Percentiles rank a stretch among this genome's conserved stretches.
phyloP scores from a whole-genome alignment of 2,113 vertebrate genomes.

The Coracopsis vasa region DNA sequence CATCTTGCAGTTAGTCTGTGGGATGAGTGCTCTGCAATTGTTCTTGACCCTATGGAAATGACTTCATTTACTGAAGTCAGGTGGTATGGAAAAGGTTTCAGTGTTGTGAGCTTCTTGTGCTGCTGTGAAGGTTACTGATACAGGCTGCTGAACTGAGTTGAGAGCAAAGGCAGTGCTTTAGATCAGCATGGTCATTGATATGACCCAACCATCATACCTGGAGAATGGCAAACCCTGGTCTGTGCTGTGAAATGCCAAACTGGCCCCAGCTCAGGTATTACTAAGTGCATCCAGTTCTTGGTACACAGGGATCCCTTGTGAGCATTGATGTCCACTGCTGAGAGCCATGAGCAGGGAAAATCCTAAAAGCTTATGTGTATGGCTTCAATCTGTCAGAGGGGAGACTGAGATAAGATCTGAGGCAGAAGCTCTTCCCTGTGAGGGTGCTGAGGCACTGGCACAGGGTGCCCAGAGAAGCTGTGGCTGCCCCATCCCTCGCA shows the following conservation, averaged over 20 bases:
- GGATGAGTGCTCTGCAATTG: neutral
- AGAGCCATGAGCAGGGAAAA: neutral
- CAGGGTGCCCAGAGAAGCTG: neutral
- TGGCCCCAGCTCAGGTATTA: rapidly evolving
- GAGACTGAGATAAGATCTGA: neutral
- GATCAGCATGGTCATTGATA: neutral
- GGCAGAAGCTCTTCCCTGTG: neutral
- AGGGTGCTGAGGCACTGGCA: neutral
- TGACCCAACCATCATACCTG: rapidly evolving
- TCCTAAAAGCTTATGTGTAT: neutral
- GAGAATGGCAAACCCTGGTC: neutral
- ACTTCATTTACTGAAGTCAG: neutral
- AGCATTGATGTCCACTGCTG: neutral
- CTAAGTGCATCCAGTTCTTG: neutral
- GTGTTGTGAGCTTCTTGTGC: neutral
- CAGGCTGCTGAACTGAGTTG: neutral
- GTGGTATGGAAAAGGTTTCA: neutral
- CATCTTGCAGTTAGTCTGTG: no score
- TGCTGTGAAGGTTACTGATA: neutral
- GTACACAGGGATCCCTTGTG: neutral
- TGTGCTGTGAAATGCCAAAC: neutral
- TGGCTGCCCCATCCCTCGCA: neutral
- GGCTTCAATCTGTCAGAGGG: neutral
- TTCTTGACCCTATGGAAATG: neutral
- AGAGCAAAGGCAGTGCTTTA: neutral